A percentile compares a stretch with the other conserved stretches of the same genome.
Evolutionary conservation across 2,888 invertebrate genomes (phyloP).

Genomic region (Macrophya alboannulata): DNA sequence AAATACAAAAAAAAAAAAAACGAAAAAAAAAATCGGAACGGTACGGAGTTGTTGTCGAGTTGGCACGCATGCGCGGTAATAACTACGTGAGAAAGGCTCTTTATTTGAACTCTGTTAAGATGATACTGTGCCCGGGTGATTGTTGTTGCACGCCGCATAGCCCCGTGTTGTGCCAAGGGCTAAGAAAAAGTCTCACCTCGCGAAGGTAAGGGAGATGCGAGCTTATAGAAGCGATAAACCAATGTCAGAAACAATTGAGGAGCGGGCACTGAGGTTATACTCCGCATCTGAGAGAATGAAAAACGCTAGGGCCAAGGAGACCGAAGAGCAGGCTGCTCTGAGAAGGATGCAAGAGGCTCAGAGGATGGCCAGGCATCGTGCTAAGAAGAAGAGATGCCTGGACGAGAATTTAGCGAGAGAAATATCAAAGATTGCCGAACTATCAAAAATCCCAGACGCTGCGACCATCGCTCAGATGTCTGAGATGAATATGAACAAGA

Average conservation of each 20-base stretch:
- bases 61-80: slow-evolving; percentile 71
- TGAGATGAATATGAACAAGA: slow-evolving; percentile 79
- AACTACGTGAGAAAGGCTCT: slow-evolving; percentile 54
- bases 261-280: slow-evolving; percentile 74
- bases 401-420: slow-evolving; percentile 78
- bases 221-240: slow-evolving; percentile 68
- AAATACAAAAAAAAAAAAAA: not conserved
- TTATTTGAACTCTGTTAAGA: slow-evolving; percentile 62
- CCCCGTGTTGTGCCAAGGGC: slow-evolving; percentile 65
- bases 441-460: slow-evolving; percentile 78
- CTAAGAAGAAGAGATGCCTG: slow-evolving; percentile 78
- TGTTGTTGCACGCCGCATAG: slow-evolving; percentile 57
- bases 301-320: slow-evolving; percentile 76
- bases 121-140: slow-evolving; percentile 63
- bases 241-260: slow-evolving; percentile 76
- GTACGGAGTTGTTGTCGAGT: slow-evolving; percentile 74
- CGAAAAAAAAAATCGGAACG: not conserved
- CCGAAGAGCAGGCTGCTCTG: slow-evolving; percentile 76
- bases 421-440: slow-evolving; percentile 78
- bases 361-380: slow-evolving; percentile 77
- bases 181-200: slow-evolving; percentile 66
- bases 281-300: slow-evolving; percentile 77
- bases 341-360: slow-evolving; percentile 78
- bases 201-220: slow-evolving; percentile 72
- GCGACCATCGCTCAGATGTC: slow-evolving; percentile 78